Evolutionary conservation across 2,113 vertebrate genomes (phyloP), one percentile per base, ranked within the genome.

Genomic region (Benitochromis conjunctus): DNA sequence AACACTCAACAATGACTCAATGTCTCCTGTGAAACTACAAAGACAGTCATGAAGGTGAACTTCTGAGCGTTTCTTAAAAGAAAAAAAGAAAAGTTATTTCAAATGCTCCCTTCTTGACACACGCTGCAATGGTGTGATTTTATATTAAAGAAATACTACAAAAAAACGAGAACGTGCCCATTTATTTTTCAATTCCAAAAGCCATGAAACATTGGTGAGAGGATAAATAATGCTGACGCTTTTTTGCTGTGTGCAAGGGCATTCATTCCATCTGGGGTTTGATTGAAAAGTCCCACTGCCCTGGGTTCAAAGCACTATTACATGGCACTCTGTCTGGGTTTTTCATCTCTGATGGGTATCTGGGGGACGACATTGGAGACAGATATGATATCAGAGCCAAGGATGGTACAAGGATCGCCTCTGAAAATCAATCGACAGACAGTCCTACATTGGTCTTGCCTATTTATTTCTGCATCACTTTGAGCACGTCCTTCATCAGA

Each of bases 351-450:
- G 93, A 90, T 92, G 92, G 90, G 90, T 91, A 87, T 94, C 90
- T 89, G 89, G 90, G 90, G 88, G 89, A 86, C 80, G 88, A 92
- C 91, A 78, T 34, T 34, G 29, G 88, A 94, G 94, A 94, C 90
- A 92, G 93, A 94, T 94, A 93, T 90, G 93, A 92, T 93, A 92
- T 94, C 94, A 93, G 90, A 94, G 91, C 86, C 91, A 81, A 91
- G 93, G 92, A 94, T 94, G 92, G 94, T 88, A 93, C 89, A 82
- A 94, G 90, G 86, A 94, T 93, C 89, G 89, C 82, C 83, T 92
- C 92, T 90, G 91, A 93, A 94, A 94, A 95, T 95, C 95, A 94
- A 95, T 95, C 60, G 90, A 71, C 84, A 86, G 88, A 88, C 89
- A 80, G 89, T 46, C 88, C 80, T 55, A 89, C 93, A 51, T 84